A percentile compares a stretch with the other conserved stretches of the same genome.
phyloP scores from a whole-genome alignment of 2,113 vertebrate genomes.

The Tachysurus fulvidraco region DNA sequence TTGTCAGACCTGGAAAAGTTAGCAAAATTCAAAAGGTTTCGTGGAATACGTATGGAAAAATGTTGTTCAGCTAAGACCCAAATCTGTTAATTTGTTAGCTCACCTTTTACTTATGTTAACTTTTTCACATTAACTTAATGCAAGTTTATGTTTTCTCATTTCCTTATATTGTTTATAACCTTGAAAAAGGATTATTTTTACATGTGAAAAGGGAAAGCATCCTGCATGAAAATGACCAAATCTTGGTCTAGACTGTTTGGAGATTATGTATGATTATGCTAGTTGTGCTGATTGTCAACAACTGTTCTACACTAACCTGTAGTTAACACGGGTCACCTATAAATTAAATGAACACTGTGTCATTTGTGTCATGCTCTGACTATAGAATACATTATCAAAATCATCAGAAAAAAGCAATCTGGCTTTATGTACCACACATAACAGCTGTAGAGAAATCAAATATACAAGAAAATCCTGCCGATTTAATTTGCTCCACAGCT shows the following conservation, averaged over 20 bases:
- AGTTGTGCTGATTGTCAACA: background rate
- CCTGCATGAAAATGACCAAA: background rate
- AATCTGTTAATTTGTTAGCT: background rate
- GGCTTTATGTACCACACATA: background rate
- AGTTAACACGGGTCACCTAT: background rate
- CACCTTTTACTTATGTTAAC: no score
- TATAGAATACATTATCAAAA: background rate
- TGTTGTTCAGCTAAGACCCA: background rate
- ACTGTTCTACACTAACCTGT: background rate
- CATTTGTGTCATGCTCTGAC: background rate
- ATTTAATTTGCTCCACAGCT: background rate
- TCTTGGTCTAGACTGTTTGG: background rate
- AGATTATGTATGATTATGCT: background rate
- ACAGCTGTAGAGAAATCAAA: background rate
- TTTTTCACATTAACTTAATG: no score
- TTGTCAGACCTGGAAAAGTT: background rate
- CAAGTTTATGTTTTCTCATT: background rate
- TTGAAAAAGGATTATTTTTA: background rate
- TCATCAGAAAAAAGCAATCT: background rate
- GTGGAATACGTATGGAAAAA: background rate
- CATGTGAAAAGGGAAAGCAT: background rate
- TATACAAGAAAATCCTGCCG: background rate
- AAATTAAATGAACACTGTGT: background rate
- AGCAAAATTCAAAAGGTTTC: background rate
- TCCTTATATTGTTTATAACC: background rate